A percentile compares a stretch with the other conserved stretches of the same genome.
phyloP scores from a whole-genome alignment of 2,888 invertebrate genomes.

The Dorcus hopei region DNA sequence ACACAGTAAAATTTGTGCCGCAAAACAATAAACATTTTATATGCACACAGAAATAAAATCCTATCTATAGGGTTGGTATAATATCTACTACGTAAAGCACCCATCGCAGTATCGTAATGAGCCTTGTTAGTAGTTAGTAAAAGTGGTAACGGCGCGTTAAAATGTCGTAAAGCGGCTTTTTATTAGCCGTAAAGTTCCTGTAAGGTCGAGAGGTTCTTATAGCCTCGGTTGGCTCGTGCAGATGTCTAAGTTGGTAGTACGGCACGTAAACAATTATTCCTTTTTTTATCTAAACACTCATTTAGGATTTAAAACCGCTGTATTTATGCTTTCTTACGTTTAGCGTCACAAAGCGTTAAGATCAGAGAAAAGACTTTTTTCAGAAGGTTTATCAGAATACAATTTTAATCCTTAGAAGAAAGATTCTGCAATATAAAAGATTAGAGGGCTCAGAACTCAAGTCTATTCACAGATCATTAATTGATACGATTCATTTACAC shows the following conservation, averaged over 20 bases:
- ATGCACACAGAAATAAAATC: slow-evolving; percentile 22
- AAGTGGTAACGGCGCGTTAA: slow-evolving; percentile 49
- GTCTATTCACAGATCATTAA: too few species aligned
- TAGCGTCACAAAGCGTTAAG: too few species aligned
- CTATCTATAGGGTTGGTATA: slow-evolving; percentile 30
- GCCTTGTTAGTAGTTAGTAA: slow-evolving; percentile 49
- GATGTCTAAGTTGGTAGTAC: slow-evolving; percentile 33
- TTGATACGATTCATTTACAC: too few species aligned
- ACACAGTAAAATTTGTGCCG: neutral
- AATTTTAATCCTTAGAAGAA: too few species aligned
- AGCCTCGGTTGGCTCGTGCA: slow-evolving; percentile 35
- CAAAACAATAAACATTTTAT: slow-evolving; percentile 18
- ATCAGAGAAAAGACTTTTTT: too few species aligned
- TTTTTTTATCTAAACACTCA: slow-evolving; percentile 20
- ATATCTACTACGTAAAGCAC: slow-evolving; percentile 42
- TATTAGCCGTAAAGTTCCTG: slow-evolving; percentile 48
- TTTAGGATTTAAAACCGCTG: neutral
- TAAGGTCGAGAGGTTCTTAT: slow-evolving; percentile 38
- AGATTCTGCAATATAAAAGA: too few species aligned
- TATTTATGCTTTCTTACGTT: too few species aligned
- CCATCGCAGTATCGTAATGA: slow-evolving; percentile 48
- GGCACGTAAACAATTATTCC: slow-evolving; percentile 45
- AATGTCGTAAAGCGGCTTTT: slow-evolving; percentile 50
- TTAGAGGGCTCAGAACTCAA: too few species aligned
- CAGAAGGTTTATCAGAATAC: too few species aligned